Percentiles rank a stretch among this genome's conserved stretches.
These are phyloP conservation scores for Diphyllodes magnificus DNA, from an alignment of 2,113 vertebrate species.

Conservation along the genomic window DNA sequence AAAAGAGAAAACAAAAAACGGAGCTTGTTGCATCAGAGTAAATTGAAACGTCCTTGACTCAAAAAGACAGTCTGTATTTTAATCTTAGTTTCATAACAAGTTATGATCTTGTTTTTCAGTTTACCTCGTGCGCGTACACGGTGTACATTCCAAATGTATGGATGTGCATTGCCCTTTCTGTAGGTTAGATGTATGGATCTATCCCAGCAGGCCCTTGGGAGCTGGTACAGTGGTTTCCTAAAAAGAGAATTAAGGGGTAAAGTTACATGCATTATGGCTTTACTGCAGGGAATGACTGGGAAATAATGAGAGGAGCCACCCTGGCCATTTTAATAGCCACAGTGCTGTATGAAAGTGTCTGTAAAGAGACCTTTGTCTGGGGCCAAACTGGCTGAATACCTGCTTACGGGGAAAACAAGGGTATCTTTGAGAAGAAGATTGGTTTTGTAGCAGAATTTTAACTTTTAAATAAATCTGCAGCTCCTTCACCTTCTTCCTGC, in stretches of 20 bases:
- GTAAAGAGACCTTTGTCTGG: neutral
- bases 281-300: neutral
- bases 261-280: neutral
- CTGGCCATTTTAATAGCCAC: neutral
- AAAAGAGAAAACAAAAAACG: neutral
- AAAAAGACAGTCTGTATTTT: neutral
- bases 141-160: neutral
- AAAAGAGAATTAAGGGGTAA: neutral
- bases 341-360: neutral
- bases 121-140: neutral
- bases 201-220: neutral
- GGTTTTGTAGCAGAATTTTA: neutral
- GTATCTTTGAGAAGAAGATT: neutral
- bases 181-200: neutral
- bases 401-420: neutral
- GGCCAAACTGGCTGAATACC: neutral
- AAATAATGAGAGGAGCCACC: neutral
- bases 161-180: neutral
- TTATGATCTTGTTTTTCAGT: neutral
- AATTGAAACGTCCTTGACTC: slow-evolving; percentile 5
- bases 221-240: neutral
- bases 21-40: neutral
- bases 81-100: neutral
- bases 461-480: neutral
- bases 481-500: slow-evolving; percentile 2